Evolutionary conservation across 2,888 invertebrate species (phyloP).

Genomic region (Acrocyrtus sp.): DNA sequence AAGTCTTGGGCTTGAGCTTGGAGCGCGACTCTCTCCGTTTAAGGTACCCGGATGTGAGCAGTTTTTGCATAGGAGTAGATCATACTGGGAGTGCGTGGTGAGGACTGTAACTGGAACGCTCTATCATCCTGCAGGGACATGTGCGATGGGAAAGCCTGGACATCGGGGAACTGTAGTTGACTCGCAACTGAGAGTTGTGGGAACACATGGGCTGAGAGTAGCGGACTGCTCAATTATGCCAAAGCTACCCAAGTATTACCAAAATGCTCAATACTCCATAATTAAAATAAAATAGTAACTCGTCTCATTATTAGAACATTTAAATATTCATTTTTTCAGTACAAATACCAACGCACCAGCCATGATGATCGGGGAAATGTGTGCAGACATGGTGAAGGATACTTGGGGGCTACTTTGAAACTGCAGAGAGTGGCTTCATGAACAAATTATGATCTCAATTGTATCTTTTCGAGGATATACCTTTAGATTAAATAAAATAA

Average conservation of each 20-base stretch:
- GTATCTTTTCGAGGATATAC: no score
- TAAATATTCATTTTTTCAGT: constrained; percentile 4
- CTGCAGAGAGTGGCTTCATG: no score
- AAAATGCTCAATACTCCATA: no score
- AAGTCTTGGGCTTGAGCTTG: constrained; percentile 12
- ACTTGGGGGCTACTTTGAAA: no score
- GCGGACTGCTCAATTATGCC: constrained; percentile 8
- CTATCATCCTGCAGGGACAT: constrained; percentile 39
- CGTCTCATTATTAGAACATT: background rate
- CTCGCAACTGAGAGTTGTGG: constrained; percentile 23
- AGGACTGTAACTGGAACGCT: background rate
- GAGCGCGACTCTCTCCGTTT: constrained; percentile 13
- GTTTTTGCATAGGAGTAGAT: background rate
- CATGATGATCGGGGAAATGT: constrained; percentile 19
- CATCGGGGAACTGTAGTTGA: constrained; percentile 37
- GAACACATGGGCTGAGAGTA: background rate
- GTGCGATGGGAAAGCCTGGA: constrained; percentile 37
- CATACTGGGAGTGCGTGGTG: constrained; percentile 34
- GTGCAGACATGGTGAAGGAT: constrained; percentile 18
- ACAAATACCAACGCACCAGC: constrained; percentile 22
- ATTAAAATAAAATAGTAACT: background rate
- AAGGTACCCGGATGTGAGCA: constrained; percentile 40
- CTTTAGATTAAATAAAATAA: no score
- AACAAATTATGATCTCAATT: no score
- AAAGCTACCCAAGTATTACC: background rate